Conservation (phyloP, 2,888 invertebrate genomes). For the Tetheella fluctuosa region DNA sequence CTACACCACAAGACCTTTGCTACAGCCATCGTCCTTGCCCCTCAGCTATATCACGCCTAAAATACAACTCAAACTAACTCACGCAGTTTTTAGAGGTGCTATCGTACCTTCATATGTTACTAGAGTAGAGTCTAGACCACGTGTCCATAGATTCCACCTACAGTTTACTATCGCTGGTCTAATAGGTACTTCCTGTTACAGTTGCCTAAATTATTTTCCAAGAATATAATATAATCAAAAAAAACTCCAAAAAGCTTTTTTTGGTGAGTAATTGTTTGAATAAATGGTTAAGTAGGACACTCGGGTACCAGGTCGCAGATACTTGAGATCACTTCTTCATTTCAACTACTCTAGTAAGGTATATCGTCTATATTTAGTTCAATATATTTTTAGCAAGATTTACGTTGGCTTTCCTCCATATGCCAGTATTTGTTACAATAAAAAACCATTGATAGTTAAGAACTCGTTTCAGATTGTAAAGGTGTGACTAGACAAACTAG, state of each 20-base stretch:
- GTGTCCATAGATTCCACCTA: no score
- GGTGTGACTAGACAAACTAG: neutral
- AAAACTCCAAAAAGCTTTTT: neutral
- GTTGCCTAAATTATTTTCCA: neutral
- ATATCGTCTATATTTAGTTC: conserved; percentile 30
- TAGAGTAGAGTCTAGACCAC: no score
- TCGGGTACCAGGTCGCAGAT: conserved; percentile 30
- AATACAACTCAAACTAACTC: no score
- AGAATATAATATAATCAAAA: neutral
- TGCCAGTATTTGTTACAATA: conserved; percentile 15
- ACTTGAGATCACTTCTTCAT: conserved; percentile 31
- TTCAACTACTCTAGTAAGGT: conserved; percentile 33
- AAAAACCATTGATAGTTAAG: neutral
- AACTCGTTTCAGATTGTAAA: neutral
- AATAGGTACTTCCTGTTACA: neutral
- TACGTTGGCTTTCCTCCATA: conserved; percentile 40
- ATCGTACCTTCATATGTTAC: no score
- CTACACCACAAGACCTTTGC: no score
- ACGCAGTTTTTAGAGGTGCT: no score
- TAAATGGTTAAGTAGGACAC: conserved; percentile 36
- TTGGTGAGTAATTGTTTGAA: neutral
- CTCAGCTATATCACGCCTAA: no score
- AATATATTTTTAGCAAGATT: conserved; percentile 40
- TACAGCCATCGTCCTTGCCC: no score
- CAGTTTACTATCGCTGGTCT: no score